Percentiles rank a stretch among this genome's conserved stretches.
phyloP scores from a whole-genome alignment of 2,888 invertebrate genomes.

The Ommatoiulus sabulosus region DNA sequence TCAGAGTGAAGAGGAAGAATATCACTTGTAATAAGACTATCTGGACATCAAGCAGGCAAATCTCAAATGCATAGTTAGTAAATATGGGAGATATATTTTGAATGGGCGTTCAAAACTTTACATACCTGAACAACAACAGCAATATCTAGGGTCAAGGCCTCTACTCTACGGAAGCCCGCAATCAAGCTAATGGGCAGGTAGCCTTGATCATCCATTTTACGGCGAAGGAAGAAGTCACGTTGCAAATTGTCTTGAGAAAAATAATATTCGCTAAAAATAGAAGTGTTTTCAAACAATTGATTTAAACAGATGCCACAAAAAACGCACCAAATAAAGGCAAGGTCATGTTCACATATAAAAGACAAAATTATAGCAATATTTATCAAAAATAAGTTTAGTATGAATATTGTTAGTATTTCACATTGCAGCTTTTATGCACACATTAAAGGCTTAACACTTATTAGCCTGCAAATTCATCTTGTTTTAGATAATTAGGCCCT shows the following conservation, averaged over 20 bases:
- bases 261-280: constrained; percentile 89
- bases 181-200: constrained; percentile 93
- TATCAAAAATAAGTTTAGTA: too few species aligned
- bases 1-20: too few species aligned
- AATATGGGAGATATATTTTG: background rate
- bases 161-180: constrained; percentile 95
- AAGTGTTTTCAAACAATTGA: background rate
- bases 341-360: too few species aligned
- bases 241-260: constrained; percentile 96
- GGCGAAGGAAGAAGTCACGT: constrained; percentile 94
- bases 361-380: too few species aligned
- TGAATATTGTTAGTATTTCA: too few species aligned
- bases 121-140: constrained; percentile 80
- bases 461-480: too few species aligned
- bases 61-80: too few species aligned
- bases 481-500: too few species aligned
- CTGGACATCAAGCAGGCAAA: too few species aligned
- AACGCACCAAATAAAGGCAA: background rate
- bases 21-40: too few species aligned
- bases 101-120: background rate
- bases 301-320: background rate
- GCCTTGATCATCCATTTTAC: constrained; percentile 96
- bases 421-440: too few species aligned
- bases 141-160: constrained; percentile 86
- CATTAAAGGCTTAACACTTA: too few species aligned